Percentiles rank a stretch among this genome's conserved stretches.
Evolutionary conservation across 2,113 vertebrate species (phyloP).

Genomic region (Stegastes partitus): DNA sequence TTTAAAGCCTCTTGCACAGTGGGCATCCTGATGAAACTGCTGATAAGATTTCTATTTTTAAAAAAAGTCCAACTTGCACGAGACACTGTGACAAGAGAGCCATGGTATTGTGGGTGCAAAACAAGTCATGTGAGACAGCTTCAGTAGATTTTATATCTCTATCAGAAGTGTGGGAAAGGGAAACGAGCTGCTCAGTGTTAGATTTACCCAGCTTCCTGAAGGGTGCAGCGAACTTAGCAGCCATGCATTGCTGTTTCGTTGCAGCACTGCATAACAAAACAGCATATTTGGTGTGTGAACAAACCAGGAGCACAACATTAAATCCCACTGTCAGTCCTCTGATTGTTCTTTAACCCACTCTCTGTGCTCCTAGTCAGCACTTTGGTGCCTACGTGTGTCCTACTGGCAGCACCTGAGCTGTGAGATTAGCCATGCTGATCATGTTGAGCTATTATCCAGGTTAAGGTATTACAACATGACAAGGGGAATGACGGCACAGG

Average conservation of each 20-base stretch:
- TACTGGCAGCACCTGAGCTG: constrained; percentile 67
- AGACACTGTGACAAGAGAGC: constrained; percentile 1
- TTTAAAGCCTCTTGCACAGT: constrained; percentile 57
- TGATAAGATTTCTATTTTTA: constrained; percentile 64
- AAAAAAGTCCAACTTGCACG: constrained; percentile 35
- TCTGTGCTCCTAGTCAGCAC: constrained; percentile 67
- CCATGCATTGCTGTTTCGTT: background rate
- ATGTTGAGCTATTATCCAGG: constrained; percentile 75
- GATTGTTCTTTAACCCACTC: constrained; percentile 64
- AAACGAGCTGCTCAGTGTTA: background rate
- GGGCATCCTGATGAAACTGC: constrained; percentile 60
- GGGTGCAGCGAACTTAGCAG: background rate
- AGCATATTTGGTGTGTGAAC: constrained; percentile 12
- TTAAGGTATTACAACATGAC: constrained; percentile 69
- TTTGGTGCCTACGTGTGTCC: constrained; percentile 56
- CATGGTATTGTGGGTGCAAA: background rate
- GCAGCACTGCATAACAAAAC: constrained; percentile 2
- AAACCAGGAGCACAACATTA: constrained; percentile 21
- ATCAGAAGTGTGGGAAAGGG: background rate
- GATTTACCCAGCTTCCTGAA: background rate
- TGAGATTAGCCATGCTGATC: constrained; percentile 80
- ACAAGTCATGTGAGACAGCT: background rate
- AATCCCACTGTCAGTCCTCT: constrained; percentile 56
- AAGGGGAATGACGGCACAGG: constrained; percentile 39
- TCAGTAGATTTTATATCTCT: background rate